Percentiles rank a stretch among this genome's conserved stretches.
phyloP scores from a whole-genome alignment of 2,888 invertebrate species.

The Xestia sexstrigata region DNA sequence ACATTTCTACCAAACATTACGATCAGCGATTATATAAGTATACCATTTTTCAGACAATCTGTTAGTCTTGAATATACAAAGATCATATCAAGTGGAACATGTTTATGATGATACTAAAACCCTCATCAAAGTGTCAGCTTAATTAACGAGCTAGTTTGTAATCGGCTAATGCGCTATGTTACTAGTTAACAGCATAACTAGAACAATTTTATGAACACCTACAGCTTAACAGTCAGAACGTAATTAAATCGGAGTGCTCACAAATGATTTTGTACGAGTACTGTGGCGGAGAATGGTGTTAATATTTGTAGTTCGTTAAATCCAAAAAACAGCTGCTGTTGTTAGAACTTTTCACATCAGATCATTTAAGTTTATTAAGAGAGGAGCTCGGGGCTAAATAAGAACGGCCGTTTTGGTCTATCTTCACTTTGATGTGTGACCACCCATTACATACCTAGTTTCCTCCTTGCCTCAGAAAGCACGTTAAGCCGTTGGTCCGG shows the following conservation, averaged over 20 bases:
- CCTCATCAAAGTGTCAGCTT: constrained; percentile 10
- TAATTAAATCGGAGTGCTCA: constrained; percentile 56
- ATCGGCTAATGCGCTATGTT: constrained; percentile 38
- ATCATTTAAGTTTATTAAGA: background rate
- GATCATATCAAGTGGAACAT: background rate
- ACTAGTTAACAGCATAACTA: constrained; percentile 21
- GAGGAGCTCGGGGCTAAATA: too few relatives aligned
- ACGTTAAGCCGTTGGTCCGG: background rate
- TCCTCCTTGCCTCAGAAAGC: background rate
- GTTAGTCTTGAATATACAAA: background rate
- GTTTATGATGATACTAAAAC: constrained; percentile 6
- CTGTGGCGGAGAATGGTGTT: background rate
- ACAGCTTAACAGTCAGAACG: constrained; percentile 21
- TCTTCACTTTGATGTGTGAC: background rate
- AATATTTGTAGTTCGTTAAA: background rate
- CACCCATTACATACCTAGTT: background rate
- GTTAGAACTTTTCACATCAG: background rate
- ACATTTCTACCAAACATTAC: background rate
- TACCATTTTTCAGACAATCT: background rate
- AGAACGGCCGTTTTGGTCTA: background rate
- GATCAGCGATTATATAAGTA: background rate
- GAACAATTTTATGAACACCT: constrained; percentile 38
- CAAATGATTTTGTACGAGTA: constrained; percentile 40
- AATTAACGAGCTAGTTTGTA: constrained; percentile 27
- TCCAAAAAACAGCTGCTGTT: background rate